These are phyloP conservation scores for Drosophila yooni DNA, from an alignment of 2,888 invertebrate species.

Conservation along the genomic window DNA sequence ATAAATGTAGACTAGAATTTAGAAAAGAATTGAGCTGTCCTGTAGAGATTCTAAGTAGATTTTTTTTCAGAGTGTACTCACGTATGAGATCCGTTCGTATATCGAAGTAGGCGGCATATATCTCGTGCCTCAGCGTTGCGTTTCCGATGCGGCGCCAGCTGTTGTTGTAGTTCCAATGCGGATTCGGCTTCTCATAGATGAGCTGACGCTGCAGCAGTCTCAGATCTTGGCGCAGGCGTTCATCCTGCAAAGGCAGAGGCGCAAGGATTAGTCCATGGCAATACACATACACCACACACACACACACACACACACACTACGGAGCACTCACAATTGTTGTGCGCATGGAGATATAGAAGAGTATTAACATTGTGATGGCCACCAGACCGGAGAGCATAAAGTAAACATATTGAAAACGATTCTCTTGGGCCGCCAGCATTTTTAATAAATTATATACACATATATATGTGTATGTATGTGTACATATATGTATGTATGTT, in stretches of 20 bases:
- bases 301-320: conserved; percentile 8
- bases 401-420: conserved; percentile 81
- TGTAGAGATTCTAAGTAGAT: too few relatives aligned
- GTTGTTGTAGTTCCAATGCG: conserved; percentile 81
- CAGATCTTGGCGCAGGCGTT: conserved; percentile 75
- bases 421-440: conserved; percentile 73
- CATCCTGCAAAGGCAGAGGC: conserved; percentile 64
- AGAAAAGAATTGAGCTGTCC: too few relatives aligned
- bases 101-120: conserved; percentile 85
- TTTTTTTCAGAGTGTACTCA: conserved; percentile 23
- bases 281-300: conserved; percentile 3
- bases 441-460: conserved; percentile 16
- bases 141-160: conserved; percentile 82
- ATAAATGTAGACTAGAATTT: too few relatives aligned
- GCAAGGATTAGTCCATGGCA: background rate
- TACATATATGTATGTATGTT: conserved; percentile 1
- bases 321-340: conserved; percentile 78
- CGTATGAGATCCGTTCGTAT: conserved; percentile 79
- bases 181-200: conserved; percentile 74
- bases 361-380: conserved; percentile 78
- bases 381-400: conserved; percentile 82
- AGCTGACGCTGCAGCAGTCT: conserved; percentile 71
- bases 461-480: conserved; percentile 10
- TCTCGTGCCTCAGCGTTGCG: conserved; percentile 72
- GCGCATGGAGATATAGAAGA: conserved; percentile 81